Evolutionary conservation across 2,797 vertebrate genomes (phyloP).

Genomic region (Propithecus deckenii): DNA sequence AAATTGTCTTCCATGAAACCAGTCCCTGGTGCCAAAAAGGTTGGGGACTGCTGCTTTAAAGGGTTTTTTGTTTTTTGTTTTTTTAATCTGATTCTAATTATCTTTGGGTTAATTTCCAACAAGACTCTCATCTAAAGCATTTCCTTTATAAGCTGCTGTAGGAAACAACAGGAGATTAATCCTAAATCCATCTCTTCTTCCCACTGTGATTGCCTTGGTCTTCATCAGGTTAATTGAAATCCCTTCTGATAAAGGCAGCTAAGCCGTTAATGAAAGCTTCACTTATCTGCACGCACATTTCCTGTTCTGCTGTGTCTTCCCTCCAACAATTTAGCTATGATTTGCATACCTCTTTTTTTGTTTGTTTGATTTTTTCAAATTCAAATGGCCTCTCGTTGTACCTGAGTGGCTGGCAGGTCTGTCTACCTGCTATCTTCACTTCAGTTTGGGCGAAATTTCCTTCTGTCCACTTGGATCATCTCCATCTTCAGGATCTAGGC

Average conservation of each 20-base stretch:
- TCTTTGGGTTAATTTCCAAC: conserved; percentile 48
- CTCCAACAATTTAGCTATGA: conserved; percentile 71
- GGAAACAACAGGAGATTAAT: conserved; percentile 52
- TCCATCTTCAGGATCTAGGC: conserved; percentile 51
- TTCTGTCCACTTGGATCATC: conserved; percentile 42
- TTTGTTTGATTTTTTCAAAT: conserved; percentile 55
- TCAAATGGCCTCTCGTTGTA: conserved; percentile 67
- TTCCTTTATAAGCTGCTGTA: conserved; percentile 35
- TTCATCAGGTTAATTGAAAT: conserved; percentile 55
- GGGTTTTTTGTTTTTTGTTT: background rate
- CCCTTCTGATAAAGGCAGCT: background rate
- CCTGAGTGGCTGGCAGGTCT: conserved; percentile 7
- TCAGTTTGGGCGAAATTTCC: conserved; percentile 49
- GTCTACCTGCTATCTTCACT: background rate
- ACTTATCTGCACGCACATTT: conserved; percentile 71
- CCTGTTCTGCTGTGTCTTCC: conserved; percentile 77
- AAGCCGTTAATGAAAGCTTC: conserved; percentile 56
- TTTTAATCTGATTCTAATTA: background rate
- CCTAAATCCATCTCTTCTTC: conserved; percentile 50
- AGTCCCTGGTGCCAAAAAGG: too few species aligned
- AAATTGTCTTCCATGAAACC: too few species aligned
- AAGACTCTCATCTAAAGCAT: conserved; percentile 29
- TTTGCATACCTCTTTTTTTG: conserved; percentile 72
- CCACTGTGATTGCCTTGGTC: conserved; percentile 34
- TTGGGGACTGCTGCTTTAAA: background rate